Evolutionary conservation across 2,888 invertebrate species (phyloP).

Genomic region (Phortica okadai): DNA sequence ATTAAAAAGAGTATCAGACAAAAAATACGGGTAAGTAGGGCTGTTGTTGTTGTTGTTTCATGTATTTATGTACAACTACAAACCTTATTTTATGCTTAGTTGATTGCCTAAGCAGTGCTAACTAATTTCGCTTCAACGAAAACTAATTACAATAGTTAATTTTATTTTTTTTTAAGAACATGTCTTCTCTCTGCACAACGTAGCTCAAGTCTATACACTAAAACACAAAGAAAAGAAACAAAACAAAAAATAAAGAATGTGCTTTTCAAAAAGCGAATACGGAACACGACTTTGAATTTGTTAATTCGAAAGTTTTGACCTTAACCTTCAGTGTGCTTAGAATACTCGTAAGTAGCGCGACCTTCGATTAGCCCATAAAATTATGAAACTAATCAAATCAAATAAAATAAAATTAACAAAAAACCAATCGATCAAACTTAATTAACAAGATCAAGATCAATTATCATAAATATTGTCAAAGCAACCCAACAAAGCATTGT

Average conservation of each 20-base stretch:
- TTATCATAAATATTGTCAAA: too few relatives aligned
- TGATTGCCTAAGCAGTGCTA: constrained; percentile 44
- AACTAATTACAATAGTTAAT: not conserved
- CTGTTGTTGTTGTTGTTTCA: constrained; percentile 36
- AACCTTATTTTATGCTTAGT: constrained; percentile 61
- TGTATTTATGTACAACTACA: not conserved
- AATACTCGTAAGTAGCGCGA: not conserved
- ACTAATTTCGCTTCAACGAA: not conserved
- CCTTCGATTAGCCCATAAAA: constrained; percentile 18
- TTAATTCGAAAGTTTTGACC: constrained; percentile 21
- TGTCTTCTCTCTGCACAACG: not conserved
- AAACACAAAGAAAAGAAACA: not conserved
- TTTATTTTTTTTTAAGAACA: not conserved
- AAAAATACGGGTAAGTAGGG: constrained; percentile 66
- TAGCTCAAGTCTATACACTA: not conserved
- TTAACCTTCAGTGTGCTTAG: constrained; percentile 12
- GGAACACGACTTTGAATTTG: not conserved
- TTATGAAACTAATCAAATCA: not conserved
- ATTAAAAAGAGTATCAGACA: constrained; percentile 22
- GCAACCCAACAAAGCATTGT: too few relatives aligned
- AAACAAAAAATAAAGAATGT: not conserved
- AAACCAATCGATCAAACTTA: too few relatives aligned
- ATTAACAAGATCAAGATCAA: too few relatives aligned
- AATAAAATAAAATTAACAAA: constrained; percentile 33
- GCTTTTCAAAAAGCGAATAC: not conserved